Evolutionary conservation across 2,888 invertebrate genomes (phyloP).

Genomic region (Synergus itoensis): DNA sequence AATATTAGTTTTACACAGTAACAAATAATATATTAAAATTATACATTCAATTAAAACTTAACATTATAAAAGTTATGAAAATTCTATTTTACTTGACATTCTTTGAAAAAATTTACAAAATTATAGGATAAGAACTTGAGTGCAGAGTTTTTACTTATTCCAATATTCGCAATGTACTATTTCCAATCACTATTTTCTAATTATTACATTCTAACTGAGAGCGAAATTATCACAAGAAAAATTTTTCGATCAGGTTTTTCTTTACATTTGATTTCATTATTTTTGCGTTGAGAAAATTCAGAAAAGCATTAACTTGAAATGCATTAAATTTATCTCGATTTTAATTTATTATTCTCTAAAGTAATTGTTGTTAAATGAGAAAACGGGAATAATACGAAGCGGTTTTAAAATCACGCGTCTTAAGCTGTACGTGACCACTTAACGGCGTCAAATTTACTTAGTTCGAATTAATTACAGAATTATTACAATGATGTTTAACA

Average conservation of each 20-base stretch:
- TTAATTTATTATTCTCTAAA: no score
- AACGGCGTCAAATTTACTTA: not conserved
- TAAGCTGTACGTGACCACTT: not conserved
- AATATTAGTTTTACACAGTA: not conserved
- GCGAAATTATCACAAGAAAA: not conserved
- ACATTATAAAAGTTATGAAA: not conserved
- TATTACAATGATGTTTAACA: conserved; percentile 40
- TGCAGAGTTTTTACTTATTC: not conserved
- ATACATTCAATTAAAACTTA: not conserved
- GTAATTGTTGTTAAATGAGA: not conserved
- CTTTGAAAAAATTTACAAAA: not conserved
- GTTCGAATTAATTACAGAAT: conserved; percentile 17
- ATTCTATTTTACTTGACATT: not conserved
- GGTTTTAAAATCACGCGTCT: not conserved
- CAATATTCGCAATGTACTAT: not conserved
- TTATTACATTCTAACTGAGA: not conserved
- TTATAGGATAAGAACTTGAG: not conserved
- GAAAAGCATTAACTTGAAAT: not conserved
- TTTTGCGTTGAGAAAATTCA: not conserved
- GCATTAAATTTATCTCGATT: not conserved
- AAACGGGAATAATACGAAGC: not conserved
- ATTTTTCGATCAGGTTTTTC: not conserved
- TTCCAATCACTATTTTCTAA: no score
- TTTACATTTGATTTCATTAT: not conserved
- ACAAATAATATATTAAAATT: not conserved